Conservation (phyloP, 2,113 vertebrate species). For the Dipodomys spectabilis region DNA sequence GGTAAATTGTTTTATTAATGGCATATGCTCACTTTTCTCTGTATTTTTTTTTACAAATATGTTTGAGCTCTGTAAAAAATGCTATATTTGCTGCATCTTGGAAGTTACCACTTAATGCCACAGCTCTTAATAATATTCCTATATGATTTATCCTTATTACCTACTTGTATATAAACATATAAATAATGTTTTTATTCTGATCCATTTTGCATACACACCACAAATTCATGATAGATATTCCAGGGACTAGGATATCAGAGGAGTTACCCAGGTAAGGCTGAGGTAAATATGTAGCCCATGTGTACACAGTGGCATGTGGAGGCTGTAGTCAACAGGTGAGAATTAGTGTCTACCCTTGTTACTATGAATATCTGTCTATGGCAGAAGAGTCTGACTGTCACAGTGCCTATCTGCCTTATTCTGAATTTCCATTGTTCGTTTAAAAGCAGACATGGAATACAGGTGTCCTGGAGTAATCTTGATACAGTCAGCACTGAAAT, state of each 20-base stretch:
- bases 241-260: background rate
- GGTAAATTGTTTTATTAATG: slow-evolving; percentile 46
- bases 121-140: background rate
- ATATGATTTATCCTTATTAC: background rate
- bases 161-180: slow-evolving; percentile 18
- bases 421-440: background rate
- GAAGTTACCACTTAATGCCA: background rate
- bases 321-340: background rate
- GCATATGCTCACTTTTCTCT: slow-evolving; percentile 15
- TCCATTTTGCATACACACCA: slow-evolving; percentile 26
- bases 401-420: background rate
- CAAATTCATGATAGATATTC: background rate
- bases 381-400: background rate
- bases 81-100: background rate
- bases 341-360: background rate
- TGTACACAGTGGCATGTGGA: background rate
- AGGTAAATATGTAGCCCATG: background rate
- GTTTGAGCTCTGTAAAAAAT: background rate
- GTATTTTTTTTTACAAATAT: slow-evolving; percentile 28
- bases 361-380: background rate
- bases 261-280: background rate
- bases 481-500: background rate
- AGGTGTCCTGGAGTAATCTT: background rate
- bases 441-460: background rate
- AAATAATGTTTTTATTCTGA: slow-evolving; percentile 39